Percentiles rank a stretch among this genome's conserved stretches.
Conservation (phyloP, 2,888 invertebrate species). For the Chironomus tentans region DNA sequence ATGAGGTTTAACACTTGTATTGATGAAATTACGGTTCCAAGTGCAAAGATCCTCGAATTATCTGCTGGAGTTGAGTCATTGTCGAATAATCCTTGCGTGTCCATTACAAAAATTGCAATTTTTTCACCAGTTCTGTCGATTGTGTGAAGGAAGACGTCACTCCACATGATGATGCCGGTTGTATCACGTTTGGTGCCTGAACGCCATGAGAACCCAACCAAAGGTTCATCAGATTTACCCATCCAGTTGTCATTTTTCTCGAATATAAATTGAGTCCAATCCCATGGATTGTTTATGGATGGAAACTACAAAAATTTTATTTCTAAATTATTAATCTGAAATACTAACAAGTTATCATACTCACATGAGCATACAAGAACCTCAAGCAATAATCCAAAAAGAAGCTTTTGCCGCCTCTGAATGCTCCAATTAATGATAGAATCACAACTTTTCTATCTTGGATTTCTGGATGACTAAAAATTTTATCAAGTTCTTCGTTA, state of each 20-base stretch:
- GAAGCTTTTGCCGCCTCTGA: no score
- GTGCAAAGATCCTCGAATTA: not conserved
- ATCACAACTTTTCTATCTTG: no score
- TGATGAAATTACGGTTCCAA: not conserved
- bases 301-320: not conserved
- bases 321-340: no score
- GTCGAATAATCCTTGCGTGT: not conserved
- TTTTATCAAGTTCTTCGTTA: no score
- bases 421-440: no score
- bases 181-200: not conserved
- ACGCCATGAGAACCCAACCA: not conserved
- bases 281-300: not conserved
- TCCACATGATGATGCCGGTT: not conserved
- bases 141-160: not conserved
- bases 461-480: no score
- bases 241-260: not conserved
- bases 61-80: not conserved
- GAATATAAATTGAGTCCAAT: not conserved
- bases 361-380: no score
- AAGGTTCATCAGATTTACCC: not conserved
- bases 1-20: not conserved
- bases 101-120: not conserved
- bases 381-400: no score
- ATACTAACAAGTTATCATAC: no score
- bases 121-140: not conserved